Evolutionary conservation across 2,797 vertebrate species (phyloP).

Genomic region (Myripristis murdjan): DNA sequence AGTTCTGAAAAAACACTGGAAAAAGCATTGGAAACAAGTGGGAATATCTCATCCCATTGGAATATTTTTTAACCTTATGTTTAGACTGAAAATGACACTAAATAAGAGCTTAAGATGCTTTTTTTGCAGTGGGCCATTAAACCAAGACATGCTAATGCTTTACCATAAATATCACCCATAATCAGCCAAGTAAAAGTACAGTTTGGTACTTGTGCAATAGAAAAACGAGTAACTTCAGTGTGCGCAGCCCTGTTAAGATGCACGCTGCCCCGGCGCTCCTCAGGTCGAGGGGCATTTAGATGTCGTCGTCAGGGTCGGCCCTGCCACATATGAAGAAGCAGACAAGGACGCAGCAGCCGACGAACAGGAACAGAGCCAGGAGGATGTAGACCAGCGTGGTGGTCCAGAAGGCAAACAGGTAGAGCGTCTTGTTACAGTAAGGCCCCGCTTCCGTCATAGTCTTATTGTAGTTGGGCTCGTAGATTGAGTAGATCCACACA

Average conservation of each 20-base stretch:
- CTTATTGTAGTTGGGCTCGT: conserved; percentile 64
- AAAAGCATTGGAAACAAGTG: too few species aligned
- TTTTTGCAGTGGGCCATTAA: too few species aligned
- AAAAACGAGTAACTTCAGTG: not conserved
- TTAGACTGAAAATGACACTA: too few species aligned
- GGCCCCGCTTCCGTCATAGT: conserved; percentile 1
- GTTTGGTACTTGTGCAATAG: too few species aligned
- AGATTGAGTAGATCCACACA: conserved; percentile 73
- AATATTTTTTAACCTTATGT: too few species aligned
- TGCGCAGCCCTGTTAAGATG: not conserved
- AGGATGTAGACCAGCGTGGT: conserved; percentile 43
- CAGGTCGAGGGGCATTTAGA: conserved; percentile 39
- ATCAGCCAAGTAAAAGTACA: too few species aligned
- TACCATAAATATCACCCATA: too few species aligned
- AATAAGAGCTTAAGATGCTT: too few species aligned
- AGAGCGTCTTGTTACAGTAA: conserved; percentile 67
- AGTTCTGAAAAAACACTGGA: too few species aligned
- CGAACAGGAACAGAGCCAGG: conserved; percentile 8
- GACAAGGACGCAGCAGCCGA: conserved; percentile 30
- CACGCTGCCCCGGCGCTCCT: not conserved
- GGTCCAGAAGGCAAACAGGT: conserved; percentile 62
- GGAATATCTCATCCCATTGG: too few species aligned
- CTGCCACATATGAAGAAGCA: conserved; percentile 37
- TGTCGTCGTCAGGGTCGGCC: conserved; percentile 44
- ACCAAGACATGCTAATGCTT: too few species aligned